Percentiles rank a stretch among this genome's conserved stretches.
These are phyloP conservation scores for Drosophila merina DNA, from an alignment of 2,888 invertebrate genomes.

Conservation along the genomic window DNA sequence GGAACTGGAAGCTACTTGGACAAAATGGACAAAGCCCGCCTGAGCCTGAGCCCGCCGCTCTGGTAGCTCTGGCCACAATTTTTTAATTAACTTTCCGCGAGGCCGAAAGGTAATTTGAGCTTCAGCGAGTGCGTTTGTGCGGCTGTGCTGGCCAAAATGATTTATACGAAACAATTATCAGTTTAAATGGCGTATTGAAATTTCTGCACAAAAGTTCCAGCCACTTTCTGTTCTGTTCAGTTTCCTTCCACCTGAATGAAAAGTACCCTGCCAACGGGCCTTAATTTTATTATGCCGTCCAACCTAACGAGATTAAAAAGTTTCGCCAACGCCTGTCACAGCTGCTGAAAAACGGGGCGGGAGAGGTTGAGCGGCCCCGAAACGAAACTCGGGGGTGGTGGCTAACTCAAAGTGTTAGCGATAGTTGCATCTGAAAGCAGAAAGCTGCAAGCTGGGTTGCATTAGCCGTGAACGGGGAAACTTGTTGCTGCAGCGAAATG, in stretches of 20 bases:
- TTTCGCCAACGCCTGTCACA: slow-evolving; percentile 60
- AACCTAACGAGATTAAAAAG: slow-evolving; percentile 76
- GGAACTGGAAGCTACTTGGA: background rate
- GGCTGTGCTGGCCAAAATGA: slow-evolving; percentile 52
- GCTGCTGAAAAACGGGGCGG: slow-evolving; percentile 30
- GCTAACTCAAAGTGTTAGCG: slow-evolving; percentile 54
- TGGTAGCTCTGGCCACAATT: slow-evolving; percentile 67
- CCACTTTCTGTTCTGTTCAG: slow-evolving; percentile 13
- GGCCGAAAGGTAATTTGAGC: slow-evolving; percentile 54
- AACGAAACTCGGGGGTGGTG: slow-evolving; percentile 5
- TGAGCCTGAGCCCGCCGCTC: slow-evolving; percentile 17
- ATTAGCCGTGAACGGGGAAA: slow-evolving; percentile 52
- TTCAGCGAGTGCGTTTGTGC: slow-evolving; percentile 13
- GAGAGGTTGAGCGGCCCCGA: background rate
- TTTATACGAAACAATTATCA: slow-evolving; percentile 76
- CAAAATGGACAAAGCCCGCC: too few relatives aligned
- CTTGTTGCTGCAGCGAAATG: slow-evolving; percentile 69
- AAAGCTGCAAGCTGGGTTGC: slow-evolving; percentile 43
- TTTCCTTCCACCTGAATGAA: slow-evolving; percentile 2
- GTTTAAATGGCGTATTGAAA: slow-evolving; percentile 79
- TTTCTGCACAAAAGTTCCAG: slow-evolving; percentile 43
- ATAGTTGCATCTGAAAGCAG: slow-evolving; percentile 53
- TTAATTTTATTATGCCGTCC: slow-evolving; percentile 73
- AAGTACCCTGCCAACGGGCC: slow-evolving; percentile 50
- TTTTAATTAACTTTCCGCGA: slow-evolving; percentile 73